Conservation (phyloP, 2,797 vertebrate species). For the Poecilia picta region DNA sequence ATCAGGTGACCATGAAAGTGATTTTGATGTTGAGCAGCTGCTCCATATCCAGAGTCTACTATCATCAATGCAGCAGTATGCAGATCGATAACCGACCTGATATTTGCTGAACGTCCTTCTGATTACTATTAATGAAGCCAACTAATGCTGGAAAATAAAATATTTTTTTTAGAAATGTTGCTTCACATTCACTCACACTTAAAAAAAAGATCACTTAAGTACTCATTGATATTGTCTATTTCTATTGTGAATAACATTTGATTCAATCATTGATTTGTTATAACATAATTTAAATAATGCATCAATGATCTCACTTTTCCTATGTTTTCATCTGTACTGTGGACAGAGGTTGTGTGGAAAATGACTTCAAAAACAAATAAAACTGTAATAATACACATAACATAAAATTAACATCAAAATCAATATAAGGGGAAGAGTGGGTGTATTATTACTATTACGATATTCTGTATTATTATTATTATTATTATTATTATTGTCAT, state of each 20-base stretch:
- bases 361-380: neutral
- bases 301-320: neutral
- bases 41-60: neutral
- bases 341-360: neutral
- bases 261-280: neutral
- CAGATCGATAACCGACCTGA: neutral
- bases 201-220: neutral
- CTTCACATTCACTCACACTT: neutral
- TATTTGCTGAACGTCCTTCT: neutral
- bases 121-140: neutral
- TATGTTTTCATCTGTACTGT: neutral
- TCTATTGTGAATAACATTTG: neutral
- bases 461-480: too few relatives aligned
- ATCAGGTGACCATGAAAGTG: neutral
- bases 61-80: neutral
- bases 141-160: neutral
- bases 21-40: neutral
- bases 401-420: neutral
- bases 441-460: too few relatives aligned
- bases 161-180: neutral
- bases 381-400: neutral
- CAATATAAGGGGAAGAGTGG: neutral
- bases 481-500: too few relatives aligned
- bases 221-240: neutral
- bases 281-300: neutral